Evolutionary conservation across 2,797 vertebrate species (phyloP).

Genomic region (Staurois parvus): DNA sequence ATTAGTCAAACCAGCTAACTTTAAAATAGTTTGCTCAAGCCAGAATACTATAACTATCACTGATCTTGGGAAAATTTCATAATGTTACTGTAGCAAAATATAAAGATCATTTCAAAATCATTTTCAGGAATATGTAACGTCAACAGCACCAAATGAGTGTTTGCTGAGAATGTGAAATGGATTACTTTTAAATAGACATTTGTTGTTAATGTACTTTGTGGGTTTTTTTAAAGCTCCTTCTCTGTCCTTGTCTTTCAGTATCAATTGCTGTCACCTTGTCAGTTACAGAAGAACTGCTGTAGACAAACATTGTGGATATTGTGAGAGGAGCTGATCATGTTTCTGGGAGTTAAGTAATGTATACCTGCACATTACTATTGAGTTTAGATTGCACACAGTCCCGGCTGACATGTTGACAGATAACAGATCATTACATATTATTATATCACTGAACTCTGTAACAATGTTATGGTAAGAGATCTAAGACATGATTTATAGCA

Average conservation of each 20-base stretch:
- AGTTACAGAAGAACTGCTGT: constrained; percentile 35
- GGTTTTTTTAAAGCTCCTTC: background rate
- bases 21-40: too few relatives aligned
- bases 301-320: constrained; percentile 39
- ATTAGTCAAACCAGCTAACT: too few relatives aligned
- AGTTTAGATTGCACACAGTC: constrained; percentile 39
- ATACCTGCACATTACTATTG: constrained; percentile 30
- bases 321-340: constrained; percentile 44
- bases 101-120: too few relatives aligned
- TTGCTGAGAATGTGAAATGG: background rate
- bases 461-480: constrained; percentile 9
- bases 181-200: too few relatives aligned
- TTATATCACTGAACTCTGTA: constrained; percentile 3
- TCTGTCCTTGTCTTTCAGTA: constrained; percentile 31
- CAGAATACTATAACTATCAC: too few relatives aligned
- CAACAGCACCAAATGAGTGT: background rate
- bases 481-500: constrained; percentile 17
- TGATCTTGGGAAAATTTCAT: too few relatives aligned
- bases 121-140: too few relatives aligned
- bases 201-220: too few relatives aligned
- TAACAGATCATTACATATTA: constrained; percentile 38
- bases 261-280: constrained; percentile 30
- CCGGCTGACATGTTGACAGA: constrained; percentile 38
- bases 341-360: constrained; percentile 36
- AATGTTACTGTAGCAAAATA: too few relatives aligned